These are phyloP conservation scores for Aspidapion aeneum DNA, from an alignment of 2,888 invertebrate genomes.

Conservation along the genomic window DNA sequence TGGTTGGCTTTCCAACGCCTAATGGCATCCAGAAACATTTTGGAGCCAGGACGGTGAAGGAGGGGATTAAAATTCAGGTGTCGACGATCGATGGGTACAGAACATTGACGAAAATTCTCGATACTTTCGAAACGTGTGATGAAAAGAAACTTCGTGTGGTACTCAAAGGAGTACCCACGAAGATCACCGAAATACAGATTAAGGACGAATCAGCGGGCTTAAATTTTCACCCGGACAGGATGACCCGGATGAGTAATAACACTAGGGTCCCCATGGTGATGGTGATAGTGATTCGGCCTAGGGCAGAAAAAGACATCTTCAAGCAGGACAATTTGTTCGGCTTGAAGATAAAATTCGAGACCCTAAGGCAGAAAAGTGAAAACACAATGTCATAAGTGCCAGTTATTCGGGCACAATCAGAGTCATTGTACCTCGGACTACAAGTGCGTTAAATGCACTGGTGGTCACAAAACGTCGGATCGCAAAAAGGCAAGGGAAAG, in stretches of 20 bases:
- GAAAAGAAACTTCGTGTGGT: not conserved
- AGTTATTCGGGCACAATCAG: conserved; percentile 2
- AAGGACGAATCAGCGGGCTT: not conserved
- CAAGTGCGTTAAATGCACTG: not conserved
- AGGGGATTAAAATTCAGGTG: not conserved
- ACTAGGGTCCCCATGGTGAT: not conserved
- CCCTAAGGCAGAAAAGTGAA: not conserved
- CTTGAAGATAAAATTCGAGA: not conserved
- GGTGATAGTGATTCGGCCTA: not conserved
- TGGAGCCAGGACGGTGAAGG: not conserved
- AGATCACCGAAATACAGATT: not conserved
- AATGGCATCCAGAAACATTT: not conserved
- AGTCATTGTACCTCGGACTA: not conserved
- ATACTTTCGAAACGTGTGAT: not conserved
- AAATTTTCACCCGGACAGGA: not conserved
- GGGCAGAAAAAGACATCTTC: not conserved
- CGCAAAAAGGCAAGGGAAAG: not conserved
- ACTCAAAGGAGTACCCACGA: not conserved
- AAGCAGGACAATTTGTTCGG: not conserved
- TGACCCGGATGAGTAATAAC: not conserved
- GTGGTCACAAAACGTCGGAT: not conserved
- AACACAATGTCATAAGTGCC: not conserved
- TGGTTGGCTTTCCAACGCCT: not conserved
- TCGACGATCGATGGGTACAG: not conserved
- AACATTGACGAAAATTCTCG: not conserved